Evolutionary conservation across 1,140 invertebrate genomes (phyloP).

Genomic region (Cryptotermes secundus): DNA sequence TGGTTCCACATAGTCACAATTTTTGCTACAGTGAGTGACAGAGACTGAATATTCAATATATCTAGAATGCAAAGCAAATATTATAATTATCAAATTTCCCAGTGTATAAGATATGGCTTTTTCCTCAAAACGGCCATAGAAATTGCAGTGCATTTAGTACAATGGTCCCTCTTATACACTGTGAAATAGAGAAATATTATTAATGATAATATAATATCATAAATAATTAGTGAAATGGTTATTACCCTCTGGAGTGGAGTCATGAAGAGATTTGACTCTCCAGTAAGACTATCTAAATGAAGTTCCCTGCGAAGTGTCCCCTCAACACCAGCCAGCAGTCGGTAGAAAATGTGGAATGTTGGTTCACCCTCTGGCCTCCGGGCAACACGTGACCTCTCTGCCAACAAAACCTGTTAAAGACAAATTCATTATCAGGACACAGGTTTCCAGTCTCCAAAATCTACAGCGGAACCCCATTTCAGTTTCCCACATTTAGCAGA

Average conservation of each 20-base stretch:
- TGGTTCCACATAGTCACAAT: too few species aligned
- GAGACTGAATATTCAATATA: neutral
- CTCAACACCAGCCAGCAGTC: conserved; percentile 82
- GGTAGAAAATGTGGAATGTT: conserved; percentile 80
- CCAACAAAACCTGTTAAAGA: conserved; percentile 59
- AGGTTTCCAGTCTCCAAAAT: too few species aligned
- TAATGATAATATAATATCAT: too few species aligned
- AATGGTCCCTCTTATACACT: too few species aligned
- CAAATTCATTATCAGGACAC: conserved; percentile 24
- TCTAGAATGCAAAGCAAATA: neutral
- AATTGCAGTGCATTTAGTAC: neutral
- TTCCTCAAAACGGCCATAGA: neutral
- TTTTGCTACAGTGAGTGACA: too few species aligned
- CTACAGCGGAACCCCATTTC: too few species aligned
- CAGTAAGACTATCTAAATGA: conserved; percentile 72
- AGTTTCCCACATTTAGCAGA: too few species aligned
- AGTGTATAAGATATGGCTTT: neutral
- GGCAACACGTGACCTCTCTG: conserved; percentile 75
- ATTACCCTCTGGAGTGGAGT: conserved; percentile 68
- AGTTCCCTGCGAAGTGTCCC: conserved; percentile 73
- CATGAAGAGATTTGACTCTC: conserved; percentile 77
- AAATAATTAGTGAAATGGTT: too few species aligned
- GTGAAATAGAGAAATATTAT: too few species aligned
- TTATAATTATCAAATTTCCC: neutral
- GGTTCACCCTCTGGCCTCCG: conserved; percentile 68